Conservation (phyloP, 2,797 vertebrate genomes). For the Thaleichthys pacificus region DNA sequence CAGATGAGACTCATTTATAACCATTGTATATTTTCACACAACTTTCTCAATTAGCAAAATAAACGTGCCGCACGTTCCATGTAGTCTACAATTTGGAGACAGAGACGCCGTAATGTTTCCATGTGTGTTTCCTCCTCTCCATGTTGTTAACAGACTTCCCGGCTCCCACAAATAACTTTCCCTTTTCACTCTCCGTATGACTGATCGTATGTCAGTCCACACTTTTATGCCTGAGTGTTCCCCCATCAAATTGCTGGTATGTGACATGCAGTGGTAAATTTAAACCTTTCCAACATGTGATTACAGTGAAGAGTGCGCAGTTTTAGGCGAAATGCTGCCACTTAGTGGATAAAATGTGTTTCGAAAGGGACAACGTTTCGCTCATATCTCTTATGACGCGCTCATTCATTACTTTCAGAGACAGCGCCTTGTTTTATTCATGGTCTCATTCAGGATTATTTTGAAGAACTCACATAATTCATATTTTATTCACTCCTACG, state of each 20-base stretch:
- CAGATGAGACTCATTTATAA: conserved; percentile 80
- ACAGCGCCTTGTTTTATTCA: conserved; percentile 35
- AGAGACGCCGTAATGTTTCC: conserved; percentile 50
- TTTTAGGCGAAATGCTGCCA: conserved; percentile 53
- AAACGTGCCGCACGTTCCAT: conserved; percentile 33
- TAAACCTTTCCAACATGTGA: conserved; percentile 65
- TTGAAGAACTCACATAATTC: conserved; percentile 40
- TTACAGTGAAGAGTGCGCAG: conserved; percentile 37
- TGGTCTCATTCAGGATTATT: conserved; percentile 59
- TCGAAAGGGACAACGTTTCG: conserved; percentile 20
- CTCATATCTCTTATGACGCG: not conserved
- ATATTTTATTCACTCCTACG: conserved; percentile 34
- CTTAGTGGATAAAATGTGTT: conserved; percentile 54
- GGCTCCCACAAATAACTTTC: conserved; percentile 45
- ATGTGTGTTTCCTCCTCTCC: conserved; percentile 54
- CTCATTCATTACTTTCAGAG: conserved; percentile 56
- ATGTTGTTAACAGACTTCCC: conserved; percentile 13
- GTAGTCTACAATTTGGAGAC: conserved; percentile 26
- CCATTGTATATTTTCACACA: conserved; percentile 75
- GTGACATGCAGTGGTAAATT: conserved; percentile 71
- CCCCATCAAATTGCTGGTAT: conserved; percentile 70
- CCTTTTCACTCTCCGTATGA: conserved; percentile 22
- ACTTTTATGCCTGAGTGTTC: conserved; percentile 65
- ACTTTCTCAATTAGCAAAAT: conserved; percentile 60
- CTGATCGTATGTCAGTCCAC: conserved; percentile 23